Percentiles rank a stretch among this genome's conserved stretches.
Conservation (phyloP, 2,888 invertebrate species). For the Petrophora chlorosata region DNA sequence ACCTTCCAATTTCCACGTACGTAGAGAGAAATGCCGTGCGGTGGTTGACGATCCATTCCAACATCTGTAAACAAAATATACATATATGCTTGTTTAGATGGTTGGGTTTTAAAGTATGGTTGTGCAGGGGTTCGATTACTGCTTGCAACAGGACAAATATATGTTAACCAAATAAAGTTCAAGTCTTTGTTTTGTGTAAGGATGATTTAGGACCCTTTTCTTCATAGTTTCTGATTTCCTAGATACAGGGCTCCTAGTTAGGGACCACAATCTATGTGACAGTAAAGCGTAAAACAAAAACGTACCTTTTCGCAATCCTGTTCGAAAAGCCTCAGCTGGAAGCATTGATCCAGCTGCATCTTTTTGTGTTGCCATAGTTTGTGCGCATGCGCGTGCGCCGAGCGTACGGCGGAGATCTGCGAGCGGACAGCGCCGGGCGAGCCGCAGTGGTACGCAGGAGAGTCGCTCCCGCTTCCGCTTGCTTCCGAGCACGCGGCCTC, state of each 20-base stretch:
- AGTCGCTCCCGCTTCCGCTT: constrained; percentile 85
- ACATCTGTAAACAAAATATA: constrained; percentile 93
- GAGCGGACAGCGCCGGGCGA: constrained; percentile 89
- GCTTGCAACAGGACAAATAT: too few species aligned
- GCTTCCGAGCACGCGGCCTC: constrained; percentile 83
- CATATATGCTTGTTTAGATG: too few species aligned
- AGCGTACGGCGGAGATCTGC: constrained; percentile 93
- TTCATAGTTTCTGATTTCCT: too few species aligned
- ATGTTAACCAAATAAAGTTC: too few species aligned
- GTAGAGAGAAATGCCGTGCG: constrained; percentile 97
- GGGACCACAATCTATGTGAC: too few species aligned
- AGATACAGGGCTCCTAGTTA: too few species aligned
- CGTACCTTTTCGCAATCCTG: constrained; percentile 98
- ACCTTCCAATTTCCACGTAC: constrained; percentile 98
- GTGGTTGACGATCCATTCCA: constrained; percentile 98
- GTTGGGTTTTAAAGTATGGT: too few species aligned
- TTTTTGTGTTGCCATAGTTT: constrained; percentile 98
- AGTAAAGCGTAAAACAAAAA: too few species aligned
- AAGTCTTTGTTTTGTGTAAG: too few species aligned
- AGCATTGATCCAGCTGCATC: constrained; percentile 97
- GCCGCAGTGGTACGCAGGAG: constrained; percentile 89
- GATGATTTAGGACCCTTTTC: too few species aligned
- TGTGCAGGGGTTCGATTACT: too few species aligned
- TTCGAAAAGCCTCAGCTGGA: constrained; percentile 97
- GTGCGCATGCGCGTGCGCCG: constrained; percentile 94